Evolutionary conservation across 2,888 invertebrate genomes (phyloP).

Genomic region (Catocala nupta): DNA sequence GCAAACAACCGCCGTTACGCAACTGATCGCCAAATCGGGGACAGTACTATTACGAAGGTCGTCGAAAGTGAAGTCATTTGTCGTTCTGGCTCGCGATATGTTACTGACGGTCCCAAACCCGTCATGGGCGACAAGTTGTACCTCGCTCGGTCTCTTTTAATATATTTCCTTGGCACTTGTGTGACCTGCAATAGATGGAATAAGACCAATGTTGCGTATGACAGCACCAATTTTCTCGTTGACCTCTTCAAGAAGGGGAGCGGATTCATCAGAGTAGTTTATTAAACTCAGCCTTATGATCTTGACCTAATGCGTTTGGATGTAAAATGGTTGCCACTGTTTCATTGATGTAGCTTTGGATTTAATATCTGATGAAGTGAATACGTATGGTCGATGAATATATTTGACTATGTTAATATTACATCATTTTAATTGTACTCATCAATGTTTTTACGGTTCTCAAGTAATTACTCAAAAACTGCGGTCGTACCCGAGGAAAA

Average conservation of each 20-base stretch:
- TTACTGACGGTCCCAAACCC: slow-evolving; percentile 49
- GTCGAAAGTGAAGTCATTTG: slow-evolving; percentile 63
- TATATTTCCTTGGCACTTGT: slow-evolving; percentile 41
- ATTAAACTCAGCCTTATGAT: slow-evolving; percentile 1
- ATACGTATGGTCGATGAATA: no score
- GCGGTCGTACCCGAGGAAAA: slow-evolving; percentile 7
- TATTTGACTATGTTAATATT: no score
- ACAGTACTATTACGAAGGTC: slow-evolving; percentile 58
- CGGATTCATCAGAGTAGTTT: slow-evolving; percentile 6
- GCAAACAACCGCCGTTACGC: slow-evolving; percentile 49
- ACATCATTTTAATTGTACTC: no score
- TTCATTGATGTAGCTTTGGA: no score
- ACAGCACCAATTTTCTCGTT: slow-evolving; percentile 22
- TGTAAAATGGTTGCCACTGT: background rate
- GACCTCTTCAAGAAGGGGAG: slow-evolving; percentile 27
- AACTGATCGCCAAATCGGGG: slow-evolving; percentile 56
- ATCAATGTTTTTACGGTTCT: no score
- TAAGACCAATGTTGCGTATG: slow-evolving; percentile 37
- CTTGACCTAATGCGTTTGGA: slow-evolving; percentile 6
- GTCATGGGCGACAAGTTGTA: slow-evolving; percentile 52
- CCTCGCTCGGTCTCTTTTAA: slow-evolving; percentile 29
- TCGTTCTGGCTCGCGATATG: slow-evolving; percentile 45
- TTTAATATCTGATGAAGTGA: no score
- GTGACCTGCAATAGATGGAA: slow-evolving; percentile 38
- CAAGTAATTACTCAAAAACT: background rate